Evolutionary conservation across 2,888 invertebrate species (phyloP).

Genomic region (Achlya flavicornis): DNA sequence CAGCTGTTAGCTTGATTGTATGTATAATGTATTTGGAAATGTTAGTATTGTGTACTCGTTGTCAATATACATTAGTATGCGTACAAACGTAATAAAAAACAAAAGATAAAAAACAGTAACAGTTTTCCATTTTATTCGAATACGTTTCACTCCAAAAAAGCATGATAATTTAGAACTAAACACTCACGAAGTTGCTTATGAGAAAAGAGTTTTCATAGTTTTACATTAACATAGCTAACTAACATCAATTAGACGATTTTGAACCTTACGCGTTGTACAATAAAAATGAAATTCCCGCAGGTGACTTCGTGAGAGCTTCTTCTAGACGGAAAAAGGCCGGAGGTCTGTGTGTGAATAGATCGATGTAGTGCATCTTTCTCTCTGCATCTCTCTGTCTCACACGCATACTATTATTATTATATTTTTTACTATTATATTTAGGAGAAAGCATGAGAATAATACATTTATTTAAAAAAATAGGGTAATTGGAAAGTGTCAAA

Average conservation of each 20-base stretch:
- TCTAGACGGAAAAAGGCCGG: constrained; percentile 68
- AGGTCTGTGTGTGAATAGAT: constrained; percentile 82
- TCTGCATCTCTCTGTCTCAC: constrained; percentile 79
- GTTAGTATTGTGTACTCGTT: neutral
- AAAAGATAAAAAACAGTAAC: neutral
- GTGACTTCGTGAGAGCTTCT: constrained; percentile 81
- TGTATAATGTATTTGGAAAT: neutral
- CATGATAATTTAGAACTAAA: constrained; percentile 47
- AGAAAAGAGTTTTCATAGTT: constrained; percentile 36
- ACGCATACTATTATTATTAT: constrained; percentile 62
- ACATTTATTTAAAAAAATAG: constrained; percentile 12
- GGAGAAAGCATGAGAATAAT: constrained; percentile 12
- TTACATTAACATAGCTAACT: constrained; percentile 63
- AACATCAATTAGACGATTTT: constrained; percentile 45
- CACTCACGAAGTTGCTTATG: constrained; percentile 80
- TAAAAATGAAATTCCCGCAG: constrained; percentile 76
- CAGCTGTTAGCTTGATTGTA: too few species aligned
- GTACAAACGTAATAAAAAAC: neutral
- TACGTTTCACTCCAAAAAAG: neutral
- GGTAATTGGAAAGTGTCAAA: constrained; percentile 15
- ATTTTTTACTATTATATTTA: constrained; percentile 12
- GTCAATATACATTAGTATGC: neutral
- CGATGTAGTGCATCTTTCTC: constrained; percentile 79
- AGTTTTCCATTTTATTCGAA: neutral
- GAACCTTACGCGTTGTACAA: constrained; percentile 49